A percentile compares a stretch with the other conserved stretches of the same genome.
Conservation (phyloP, 2,888 invertebrate genomes). For the Drosophila neotestacea region DNA sequence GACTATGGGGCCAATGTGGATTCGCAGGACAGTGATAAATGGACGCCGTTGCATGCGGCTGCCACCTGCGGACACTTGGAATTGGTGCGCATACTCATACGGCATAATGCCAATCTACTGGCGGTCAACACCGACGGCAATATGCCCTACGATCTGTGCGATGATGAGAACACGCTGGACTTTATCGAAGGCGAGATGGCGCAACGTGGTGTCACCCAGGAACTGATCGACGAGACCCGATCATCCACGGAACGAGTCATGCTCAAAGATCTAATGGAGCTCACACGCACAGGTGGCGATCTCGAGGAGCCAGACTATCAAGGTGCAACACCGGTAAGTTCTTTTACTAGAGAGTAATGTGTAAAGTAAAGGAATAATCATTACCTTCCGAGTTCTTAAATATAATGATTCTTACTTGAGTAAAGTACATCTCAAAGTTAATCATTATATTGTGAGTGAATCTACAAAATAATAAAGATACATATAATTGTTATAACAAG, state of each 20-base stretch:
- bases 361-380: too few species aligned
- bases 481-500: too few species aligned
- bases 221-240: slow-evolving; percentile 97
- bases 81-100: slow-evolving; percentile 95
- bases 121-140: slow-evolving; percentile 99
- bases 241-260: slow-evolving; percentile 96
- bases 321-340: slow-evolving; percentile 94
- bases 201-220: slow-evolving; percentile 95
- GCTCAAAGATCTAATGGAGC: slow-evolving; percentile 93
- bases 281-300: slow-evolving; percentile 90
- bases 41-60: slow-evolving; percentile 99
- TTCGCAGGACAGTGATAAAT: slow-evolving; percentile 98
- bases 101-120: slow-evolving; percentile 96
- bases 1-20: slow-evolving; percentile 97
- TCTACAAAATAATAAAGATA: too few species aligned
- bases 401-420: too few species aligned
- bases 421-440: too few species aligned
- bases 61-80: slow-evolving; percentile 99
- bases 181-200: slow-evolving; percentile 99
- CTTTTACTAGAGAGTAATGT: too few species aligned
- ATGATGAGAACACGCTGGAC: slow-evolving; percentile 98
- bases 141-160: slow-evolving; percentile 99
- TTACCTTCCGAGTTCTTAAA: too few species aligned
- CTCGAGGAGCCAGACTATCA: slow-evolving; percentile 93
- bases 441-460: too few species aligned